A percentile compares a stretch with the other conserved stretches of the same genome.
These are phyloP conservation scores for Dinocampus coccinellae DNA, from an alignment of 2,888 invertebrate species.

Conservation along the genomic window DNA sequence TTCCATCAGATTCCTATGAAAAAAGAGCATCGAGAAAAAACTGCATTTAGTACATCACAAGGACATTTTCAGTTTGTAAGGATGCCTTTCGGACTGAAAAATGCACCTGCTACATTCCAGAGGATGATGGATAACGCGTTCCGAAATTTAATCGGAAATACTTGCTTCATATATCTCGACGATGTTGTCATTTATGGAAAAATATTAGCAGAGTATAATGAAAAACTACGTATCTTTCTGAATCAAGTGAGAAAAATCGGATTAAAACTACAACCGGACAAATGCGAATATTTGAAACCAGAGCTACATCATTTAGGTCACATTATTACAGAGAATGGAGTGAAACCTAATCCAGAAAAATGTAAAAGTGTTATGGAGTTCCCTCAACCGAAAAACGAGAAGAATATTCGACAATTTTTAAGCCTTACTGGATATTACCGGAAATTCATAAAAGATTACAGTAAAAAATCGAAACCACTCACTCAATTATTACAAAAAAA, in stretches of 20 bases:
- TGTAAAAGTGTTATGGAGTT: slow-evolving; percentile 1
- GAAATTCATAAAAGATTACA: slow-evolving; percentile 47
- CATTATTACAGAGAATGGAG: slow-evolving; percentile 44
- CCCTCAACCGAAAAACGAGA: not conserved
- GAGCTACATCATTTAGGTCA: slow-evolving; percentile 51
- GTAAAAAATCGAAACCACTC: slow-evolving; percentile 46
- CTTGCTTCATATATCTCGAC: slow-evolving; percentile 40
- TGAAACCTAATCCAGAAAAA: slow-evolving; percentile 49
- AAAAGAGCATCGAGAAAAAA: slow-evolving; percentile 25
- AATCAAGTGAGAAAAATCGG: slow-evolving; percentile 13
- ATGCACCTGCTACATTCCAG: no score
- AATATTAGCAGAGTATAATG: not conserved
- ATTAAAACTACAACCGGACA: slow-evolving; percentile 30
- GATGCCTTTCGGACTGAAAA: slow-evolving; percentile 38
- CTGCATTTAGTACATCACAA: slow-evolving; percentile 27
- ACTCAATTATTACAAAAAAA: slow-evolving; percentile 46
- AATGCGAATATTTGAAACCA: slow-evolving; percentile 41
- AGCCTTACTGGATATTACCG: slow-evolving; percentile 49
- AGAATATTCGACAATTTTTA: slow-evolving; percentile 39
- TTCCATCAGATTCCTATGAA: slow-evolving; percentile 50
- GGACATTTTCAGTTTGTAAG: slow-evolving; percentile 34
- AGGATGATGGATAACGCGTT: slow-evolving; percentile 37
- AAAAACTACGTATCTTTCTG: slow-evolving; percentile 17
- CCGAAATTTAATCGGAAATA: slow-evolving; percentile 23
- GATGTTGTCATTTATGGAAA: slow-evolving; percentile 32